These are phyloP conservation scores for Pionites leucogaster DNA, from an alignment of 2,113 vertebrate species.

Conservation along the genomic window DNA sequence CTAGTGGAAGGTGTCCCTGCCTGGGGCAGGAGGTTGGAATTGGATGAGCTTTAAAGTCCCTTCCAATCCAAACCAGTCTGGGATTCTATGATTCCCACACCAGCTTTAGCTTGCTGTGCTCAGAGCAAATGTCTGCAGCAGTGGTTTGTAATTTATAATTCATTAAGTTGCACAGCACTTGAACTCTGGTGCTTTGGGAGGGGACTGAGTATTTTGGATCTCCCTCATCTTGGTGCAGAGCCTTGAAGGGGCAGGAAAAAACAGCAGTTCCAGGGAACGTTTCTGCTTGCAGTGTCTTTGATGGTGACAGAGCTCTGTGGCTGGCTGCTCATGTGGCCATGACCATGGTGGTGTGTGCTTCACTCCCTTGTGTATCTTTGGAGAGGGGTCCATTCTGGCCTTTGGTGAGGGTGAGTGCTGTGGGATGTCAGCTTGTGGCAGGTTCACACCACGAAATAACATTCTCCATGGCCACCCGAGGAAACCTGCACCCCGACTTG, in stretches of 20 bases:
- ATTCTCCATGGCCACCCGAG: accelerated
- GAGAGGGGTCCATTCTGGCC: neutral
- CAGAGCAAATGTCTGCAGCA: neutral
- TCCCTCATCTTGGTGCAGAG: neutral
- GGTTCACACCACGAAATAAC: neutral
- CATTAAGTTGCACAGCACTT: neutral
- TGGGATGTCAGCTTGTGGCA: neutral
- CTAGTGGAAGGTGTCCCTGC: neutral
- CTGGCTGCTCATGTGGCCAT: accelerated
- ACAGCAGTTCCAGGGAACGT: neutral
- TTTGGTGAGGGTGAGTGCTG: neutral
- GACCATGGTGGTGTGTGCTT: accelerated
- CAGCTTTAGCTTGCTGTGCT: neutral
- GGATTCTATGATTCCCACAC: neutral
- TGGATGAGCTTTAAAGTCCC: neutral
- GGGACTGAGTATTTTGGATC: neutral
- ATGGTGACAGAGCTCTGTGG: neutral
- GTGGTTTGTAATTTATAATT: neutral
- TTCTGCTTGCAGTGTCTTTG: neutral
- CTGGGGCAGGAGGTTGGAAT: neutral
- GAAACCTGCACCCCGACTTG: neutral
- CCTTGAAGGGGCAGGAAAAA: neutral
- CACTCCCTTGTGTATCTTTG: neutral
- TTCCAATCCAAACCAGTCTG: neutral
- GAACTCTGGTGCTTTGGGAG: neutral